Evolutionary conservation across 2,797 vertebrate species (phyloP), one percentile per base, ranked within the genome.

Genomic region (Cossypha dichroa): DNA sequence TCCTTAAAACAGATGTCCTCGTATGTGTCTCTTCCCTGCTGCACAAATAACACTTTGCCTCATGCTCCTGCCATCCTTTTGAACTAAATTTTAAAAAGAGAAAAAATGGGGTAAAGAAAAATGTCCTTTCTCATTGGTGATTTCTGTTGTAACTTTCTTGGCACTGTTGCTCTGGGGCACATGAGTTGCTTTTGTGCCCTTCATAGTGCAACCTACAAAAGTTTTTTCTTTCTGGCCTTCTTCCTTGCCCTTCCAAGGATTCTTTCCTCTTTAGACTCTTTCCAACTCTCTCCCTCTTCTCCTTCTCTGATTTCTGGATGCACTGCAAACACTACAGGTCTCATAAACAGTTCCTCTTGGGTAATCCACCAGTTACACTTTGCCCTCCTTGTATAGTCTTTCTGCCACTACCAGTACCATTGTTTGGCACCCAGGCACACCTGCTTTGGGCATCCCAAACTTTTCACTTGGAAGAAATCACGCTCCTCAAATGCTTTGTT

Each of bases 11-110:
- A 92, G 82, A 90, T 84, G 66, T 85, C 82, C 92, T 96, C 73
- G 7, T 10, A 31, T 9, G 28, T 23, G 26, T 81, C 75, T 60
- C 67, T 90, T 88, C 49, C 16, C 87, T 21, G 22, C 43, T 83
- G 81, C 84, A 69, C 85, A 68, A 95, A 96, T 88, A 94, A 86
- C 66, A 80, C 11, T 75, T 94, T 82, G 73, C 90, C 81, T 97
- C 95, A 96, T 94, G 93, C 76, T 86, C 54, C 84, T 45, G 54
- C 73, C 52, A 80, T 84, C 59, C 85, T 84, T 75, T 55, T 38
- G 22, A 93, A 74, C 25, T 75, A n/a, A 55, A 40, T 29, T 7
- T 9, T 3, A 5, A 36, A 2, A 48, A 83, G 56, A 31, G 29
- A 7, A 15, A 10, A 20, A 55, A 9, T 3, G 34, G 5, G 9